Evolutionary conservation across 2,888 invertebrate species (phyloP), one percentile per base, ranked within the genome.

Genomic region (Cinara cedri): DNA sequence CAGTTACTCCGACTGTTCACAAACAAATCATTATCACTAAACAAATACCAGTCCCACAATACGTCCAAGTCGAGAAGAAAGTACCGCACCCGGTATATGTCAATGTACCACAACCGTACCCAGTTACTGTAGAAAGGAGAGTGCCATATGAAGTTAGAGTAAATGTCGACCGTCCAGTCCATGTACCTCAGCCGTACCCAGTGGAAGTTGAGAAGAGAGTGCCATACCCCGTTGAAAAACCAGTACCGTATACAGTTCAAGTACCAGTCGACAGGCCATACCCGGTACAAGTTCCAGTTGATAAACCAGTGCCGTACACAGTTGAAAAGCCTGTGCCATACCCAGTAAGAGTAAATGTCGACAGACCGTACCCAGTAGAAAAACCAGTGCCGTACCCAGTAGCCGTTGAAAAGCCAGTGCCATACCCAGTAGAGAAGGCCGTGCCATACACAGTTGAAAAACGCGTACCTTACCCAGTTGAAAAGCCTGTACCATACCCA

Each of bases 321-420:
- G 84, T 84, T 10, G 84, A 84, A 72, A 84, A 83, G 70, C 91
- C 92, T 24, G 84, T 84, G 10, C 93, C 90, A 55, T 89, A 90
- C 46, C 92, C 89, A 14, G 89, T 90, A 46, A 82, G 84, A 75
- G 83, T 83, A 46, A 91, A 92, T 34, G 90, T 91, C 0, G 91
- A 92, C 54, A 88, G 91, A 54, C 91, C 90, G 0, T 89, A 89
- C 85, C 89, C 90, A 16, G 90, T 93, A 46, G 92, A 93, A 51
- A 91, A 92, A 82, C 92, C 93, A 85, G 91, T 92, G 82, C 92
- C 93, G 8, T 91, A 90, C 85, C 93, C 93, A 91, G 89, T 91
- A 0, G 90, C 88, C 55, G 90, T 93, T 0, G 91, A 91, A 83
- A 93, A 92, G 84, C 92, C 91, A 63, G 91, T 92, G 83, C 93